These are phyloP conservation scores for Vulpes ferrilata DNA, from an alignment of 2,113 vertebrate species.

Conservation along the genomic window DNA sequence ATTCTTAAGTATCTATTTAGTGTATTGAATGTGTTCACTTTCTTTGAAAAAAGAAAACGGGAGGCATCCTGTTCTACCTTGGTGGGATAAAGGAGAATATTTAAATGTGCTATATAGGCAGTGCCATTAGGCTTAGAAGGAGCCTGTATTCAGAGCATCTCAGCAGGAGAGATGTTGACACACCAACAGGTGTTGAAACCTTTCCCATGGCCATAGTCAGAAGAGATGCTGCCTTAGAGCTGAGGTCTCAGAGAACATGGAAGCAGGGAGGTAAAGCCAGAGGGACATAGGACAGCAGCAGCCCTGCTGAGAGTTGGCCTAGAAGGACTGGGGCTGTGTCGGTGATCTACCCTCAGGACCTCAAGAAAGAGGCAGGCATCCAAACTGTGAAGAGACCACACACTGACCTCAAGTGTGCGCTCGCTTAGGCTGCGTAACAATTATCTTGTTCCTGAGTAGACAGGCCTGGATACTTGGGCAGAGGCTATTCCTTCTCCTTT, in stretches of 20 bases:
- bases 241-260: background rate
- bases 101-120: background rate
- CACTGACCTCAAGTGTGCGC: fast-evolving
- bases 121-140: background rate
- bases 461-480: background rate
- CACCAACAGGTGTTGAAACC: background rate
- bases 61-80: background rate
- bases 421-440: fast-evolving
- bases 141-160: background rate
- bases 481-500: background rate
- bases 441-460: background rate
- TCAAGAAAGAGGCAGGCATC: background rate
- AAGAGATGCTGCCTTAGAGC: background rate
- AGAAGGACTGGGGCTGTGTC: background rate
- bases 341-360: background rate
- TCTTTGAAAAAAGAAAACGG: background rate
- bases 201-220: background rate
- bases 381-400: background rate
- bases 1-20: background rate
- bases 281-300: background rate
- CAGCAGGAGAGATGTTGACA: background rate
- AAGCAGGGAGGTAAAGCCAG: background rate
- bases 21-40: background rate
- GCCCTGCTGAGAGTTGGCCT: too few relatives aligned
- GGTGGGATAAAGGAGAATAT: background rate